A percentile compares a stretch with the other conserved stretches of the same genome.
Conservation (phyloP, 2,888 invertebrate species). For the Chrysopilus asiliformis region DNA sequence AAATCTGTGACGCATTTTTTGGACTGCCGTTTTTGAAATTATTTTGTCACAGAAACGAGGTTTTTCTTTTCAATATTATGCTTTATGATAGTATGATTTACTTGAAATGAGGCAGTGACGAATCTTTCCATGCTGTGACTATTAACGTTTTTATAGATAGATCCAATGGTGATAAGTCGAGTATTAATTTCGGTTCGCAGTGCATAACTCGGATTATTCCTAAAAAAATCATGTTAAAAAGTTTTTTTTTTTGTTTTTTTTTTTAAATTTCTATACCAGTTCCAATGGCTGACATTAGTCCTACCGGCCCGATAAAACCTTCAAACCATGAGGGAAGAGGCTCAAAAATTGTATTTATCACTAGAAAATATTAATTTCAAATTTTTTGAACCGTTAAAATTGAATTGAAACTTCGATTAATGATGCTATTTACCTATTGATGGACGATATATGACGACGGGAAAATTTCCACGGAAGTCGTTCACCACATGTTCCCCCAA, state of each 20-base stretch:
- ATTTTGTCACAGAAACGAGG: no score
- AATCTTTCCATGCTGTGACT: slow-evolving; percentile 52
- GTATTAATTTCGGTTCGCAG: slow-evolving; percentile 40
- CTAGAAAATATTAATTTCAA: no score
- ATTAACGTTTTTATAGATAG: slow-evolving; percentile 55
- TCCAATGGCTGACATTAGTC: slow-evolving; percentile 48
- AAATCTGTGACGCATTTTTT: no score
- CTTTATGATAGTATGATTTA: no score
- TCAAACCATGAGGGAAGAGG: slow-evolving; percentile 67
- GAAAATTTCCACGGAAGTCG: slow-evolving; percentile 47
- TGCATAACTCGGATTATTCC: slow-evolving; percentile 53
- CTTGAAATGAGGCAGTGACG: slow-evolving; percentile 25
- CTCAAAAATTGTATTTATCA: slow-evolving; percentile 43
- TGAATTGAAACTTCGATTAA: not conserved
- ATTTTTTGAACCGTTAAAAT: not conserved
- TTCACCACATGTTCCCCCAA: slow-evolving; percentile 61
- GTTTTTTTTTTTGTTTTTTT: not conserved
- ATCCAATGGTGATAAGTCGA: slow-evolving; percentile 69
- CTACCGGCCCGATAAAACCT: slow-evolving; percentile 74
- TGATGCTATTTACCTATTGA: slow-evolving; percentile 65
- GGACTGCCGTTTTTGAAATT: no score
- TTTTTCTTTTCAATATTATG: no score
- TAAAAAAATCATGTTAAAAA: slow-evolving; percentile 2
- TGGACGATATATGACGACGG: slow-evolving; percentile 62
- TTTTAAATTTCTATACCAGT: slow-evolving; percentile 52